Conservation (phyloP, 2,113 vertebrate species). For the Pseudopodoces humilis region DNA sequence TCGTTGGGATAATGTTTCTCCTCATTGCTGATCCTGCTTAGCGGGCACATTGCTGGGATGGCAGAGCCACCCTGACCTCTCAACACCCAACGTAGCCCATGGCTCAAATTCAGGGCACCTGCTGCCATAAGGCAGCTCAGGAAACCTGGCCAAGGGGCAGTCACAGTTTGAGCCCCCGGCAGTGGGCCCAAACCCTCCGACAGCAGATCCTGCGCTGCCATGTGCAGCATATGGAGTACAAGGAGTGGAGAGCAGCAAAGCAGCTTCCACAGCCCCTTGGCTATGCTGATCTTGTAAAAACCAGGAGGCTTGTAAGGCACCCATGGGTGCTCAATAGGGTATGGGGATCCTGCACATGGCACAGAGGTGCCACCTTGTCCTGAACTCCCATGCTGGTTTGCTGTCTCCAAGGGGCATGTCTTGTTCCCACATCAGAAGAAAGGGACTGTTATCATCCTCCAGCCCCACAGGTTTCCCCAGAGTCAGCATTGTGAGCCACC, state of each 20-base stretch:
- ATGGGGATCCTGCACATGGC: not conserved
- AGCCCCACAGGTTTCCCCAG: not conserved
- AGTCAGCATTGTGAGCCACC: not conserved
- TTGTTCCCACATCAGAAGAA: not conserved
- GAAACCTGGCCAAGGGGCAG: not conserved
- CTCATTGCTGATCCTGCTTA: slow-evolving; percentile 17
- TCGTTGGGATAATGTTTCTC: not conserved
- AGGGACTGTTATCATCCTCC: not conserved
- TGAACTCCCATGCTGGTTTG: not conserved
- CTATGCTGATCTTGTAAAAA: not conserved
- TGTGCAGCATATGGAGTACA: rapidly evolving
- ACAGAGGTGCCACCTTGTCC: not conserved
- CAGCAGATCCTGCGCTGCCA: not conserved
- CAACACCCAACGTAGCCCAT: not conserved
- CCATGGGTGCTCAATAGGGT: not conserved
- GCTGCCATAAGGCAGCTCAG: not conserved
- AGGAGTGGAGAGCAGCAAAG: not conserved
- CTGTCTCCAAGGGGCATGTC: not conserved
- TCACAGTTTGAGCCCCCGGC: rapidly evolving
- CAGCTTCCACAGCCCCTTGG: not conserved
- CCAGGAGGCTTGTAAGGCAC: not conserved
- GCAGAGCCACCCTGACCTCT: not conserved
- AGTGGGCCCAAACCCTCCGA: not conserved
- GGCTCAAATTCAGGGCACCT: slow-evolving; percentile 40
- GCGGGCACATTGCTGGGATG: slow-evolving; percentile 36